Conservation (phyloP, 1,140 invertebrate genomes). For the Hylyphantes graminicola region DNA sequence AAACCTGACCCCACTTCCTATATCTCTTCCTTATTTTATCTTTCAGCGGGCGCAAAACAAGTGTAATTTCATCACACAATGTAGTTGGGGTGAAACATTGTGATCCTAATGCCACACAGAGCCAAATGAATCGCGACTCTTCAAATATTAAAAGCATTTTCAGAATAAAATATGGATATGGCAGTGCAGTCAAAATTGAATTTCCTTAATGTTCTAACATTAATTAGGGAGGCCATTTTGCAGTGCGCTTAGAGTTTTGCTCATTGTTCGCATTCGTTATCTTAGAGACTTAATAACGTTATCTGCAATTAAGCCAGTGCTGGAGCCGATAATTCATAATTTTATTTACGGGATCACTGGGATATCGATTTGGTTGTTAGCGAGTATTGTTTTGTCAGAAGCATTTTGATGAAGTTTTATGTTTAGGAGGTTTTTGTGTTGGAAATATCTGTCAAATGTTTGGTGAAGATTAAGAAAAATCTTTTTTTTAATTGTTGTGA, state of each 20-base stretch:
- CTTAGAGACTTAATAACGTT: constrained; percentile 19
- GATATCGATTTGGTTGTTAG: background rate
- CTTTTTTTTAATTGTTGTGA: too few species aligned
- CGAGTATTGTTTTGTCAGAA: too few species aligned
- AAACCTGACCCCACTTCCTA: background rate
- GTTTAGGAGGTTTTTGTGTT: too few species aligned
- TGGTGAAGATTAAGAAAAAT: too few species aligned
- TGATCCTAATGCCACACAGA: constrained; percentile 18
- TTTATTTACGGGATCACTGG: constrained; percentile 24
- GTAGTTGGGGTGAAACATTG: constrained; percentile 4
- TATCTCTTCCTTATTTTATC: background rate
- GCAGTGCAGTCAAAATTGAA: constrained; percentile 37
- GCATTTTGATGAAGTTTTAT: too few species aligned
- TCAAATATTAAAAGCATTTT: constrained; percentile 58
- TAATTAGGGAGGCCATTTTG: constrained; percentile 50
- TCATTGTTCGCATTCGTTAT: constrained; percentile 31
- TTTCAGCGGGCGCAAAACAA: background rate
- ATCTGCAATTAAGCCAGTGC: constrained; percentile 27
- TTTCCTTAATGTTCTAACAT: constrained; percentile 55
- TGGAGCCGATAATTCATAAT: constrained; percentile 36
- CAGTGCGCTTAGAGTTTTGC: constrained; percentile 36
- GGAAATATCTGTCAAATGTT: too few species aligned
- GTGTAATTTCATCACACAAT: background rate
- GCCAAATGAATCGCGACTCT: constrained; percentile 33
- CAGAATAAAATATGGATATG: constrained; percentile 53